Percentiles rank a stretch among this genome's conserved stretches.
Evolutionary conservation across 23 tunicate genomes (phyloP).

Genomic region (Aplidium turbinatum): DNA sequence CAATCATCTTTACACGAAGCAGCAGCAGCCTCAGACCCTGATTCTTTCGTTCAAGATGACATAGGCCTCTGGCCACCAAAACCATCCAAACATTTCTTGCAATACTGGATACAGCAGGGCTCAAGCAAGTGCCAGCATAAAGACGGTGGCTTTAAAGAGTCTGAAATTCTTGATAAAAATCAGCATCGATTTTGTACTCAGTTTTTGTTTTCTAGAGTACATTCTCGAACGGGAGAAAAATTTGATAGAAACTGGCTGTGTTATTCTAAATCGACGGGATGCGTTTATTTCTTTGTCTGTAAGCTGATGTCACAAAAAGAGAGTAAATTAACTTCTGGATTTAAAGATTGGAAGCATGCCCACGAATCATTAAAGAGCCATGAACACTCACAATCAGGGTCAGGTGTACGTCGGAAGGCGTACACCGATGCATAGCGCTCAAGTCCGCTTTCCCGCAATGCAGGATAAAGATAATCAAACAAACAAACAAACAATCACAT

Average conservation of each 20-base stretch:
- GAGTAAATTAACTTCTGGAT: conserved; percentile 14
- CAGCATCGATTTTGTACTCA: conserved; percentile 1
- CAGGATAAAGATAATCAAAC: too few relatives aligned
- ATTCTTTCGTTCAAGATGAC: conserved; percentile 4
- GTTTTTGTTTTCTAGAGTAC: not conserved
- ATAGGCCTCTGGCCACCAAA: not conserved
- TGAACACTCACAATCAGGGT: not conserved
- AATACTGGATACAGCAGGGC: not conserved
- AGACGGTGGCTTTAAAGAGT: conserved; percentile 3
- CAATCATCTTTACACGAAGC: too few relatives aligned
- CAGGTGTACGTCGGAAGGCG: too few relatives aligned
- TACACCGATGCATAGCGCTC: too few relatives aligned
- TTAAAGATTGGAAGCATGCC: conserved; percentile 5
- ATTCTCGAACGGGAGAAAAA: conserved; percentile 18
- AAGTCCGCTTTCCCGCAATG: too few relatives aligned
- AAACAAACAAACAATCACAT: too few relatives aligned
- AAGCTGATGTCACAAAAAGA: not conserved
- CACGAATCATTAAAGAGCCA: conserved; percentile 5
- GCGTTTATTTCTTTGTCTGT: conserved; percentile 1
- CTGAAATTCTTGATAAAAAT: not conserved
- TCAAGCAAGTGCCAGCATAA: not conserved
- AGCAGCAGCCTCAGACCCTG: not conserved
- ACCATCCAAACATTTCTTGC: not conserved
- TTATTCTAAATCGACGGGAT: conserved; percentile 14
- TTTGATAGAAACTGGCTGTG: not conserved